Conservation (phyloP, 2,888 invertebrate species). For the Pandemis corylana region DNA sequence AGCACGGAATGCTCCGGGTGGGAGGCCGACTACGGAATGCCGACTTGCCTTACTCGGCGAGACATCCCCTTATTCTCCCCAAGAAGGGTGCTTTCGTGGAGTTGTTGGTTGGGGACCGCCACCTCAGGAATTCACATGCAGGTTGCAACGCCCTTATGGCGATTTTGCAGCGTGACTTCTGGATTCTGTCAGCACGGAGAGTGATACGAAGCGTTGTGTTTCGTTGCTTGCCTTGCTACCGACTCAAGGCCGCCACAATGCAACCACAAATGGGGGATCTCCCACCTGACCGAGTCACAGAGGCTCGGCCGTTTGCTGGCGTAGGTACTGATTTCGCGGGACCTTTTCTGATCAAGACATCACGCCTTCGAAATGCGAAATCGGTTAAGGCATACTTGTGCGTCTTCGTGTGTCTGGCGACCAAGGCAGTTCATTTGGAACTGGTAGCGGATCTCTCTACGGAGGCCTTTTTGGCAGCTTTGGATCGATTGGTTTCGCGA, state of each 20-base stretch:
- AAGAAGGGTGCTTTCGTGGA: background rate
- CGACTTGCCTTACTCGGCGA: background rate
- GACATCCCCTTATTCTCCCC: background rate
- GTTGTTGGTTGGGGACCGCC: background rate
- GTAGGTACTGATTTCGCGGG: background rate
- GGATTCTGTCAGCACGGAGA: background rate
- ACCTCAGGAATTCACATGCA: background rate
- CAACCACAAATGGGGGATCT: constrained; percentile 9
- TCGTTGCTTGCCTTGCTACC: background rate
- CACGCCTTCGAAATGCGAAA: background rate
- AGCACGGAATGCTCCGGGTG: background rate
- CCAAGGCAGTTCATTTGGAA: background rate
- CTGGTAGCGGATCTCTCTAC: background rate
- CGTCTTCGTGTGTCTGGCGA: background rate
- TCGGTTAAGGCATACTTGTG: background rate
- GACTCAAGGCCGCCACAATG: constrained; percentile 1
- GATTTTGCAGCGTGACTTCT: background rate
- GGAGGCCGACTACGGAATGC: constrained; percentile 7
- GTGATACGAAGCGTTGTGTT: background rate
- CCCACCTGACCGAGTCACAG: background rate
- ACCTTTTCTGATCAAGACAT: background rate
- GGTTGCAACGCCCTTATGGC: background rate
- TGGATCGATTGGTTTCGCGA: background rate
- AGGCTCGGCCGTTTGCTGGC: background rate
- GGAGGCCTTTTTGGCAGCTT: background rate